Evolutionary conservation across 2,113 vertebrate genomes (phyloP).

Genomic region (Piprites chloris): DNA sequence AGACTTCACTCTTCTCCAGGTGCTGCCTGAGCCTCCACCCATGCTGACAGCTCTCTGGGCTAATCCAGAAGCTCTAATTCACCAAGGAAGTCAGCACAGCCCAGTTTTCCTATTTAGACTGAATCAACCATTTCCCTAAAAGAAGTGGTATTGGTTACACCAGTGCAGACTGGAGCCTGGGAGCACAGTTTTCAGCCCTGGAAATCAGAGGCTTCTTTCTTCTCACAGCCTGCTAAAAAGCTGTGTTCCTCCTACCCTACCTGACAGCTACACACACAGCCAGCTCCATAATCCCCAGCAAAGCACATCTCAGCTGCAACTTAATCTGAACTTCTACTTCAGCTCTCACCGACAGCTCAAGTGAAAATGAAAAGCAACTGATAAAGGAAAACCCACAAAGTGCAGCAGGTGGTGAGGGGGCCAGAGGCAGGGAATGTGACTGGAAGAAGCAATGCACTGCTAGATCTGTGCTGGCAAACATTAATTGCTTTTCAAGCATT

Average conservation of each 20-base stretch:
- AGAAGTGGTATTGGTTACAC: neutral
- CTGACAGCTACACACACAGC: neutral
- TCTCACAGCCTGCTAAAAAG: neutral
- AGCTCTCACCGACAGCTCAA: neutral
- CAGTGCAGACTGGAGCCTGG: neutral
- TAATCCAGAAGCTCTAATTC: neutral
- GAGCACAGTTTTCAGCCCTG: neutral
- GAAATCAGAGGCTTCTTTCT: neutral
- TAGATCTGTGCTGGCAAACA: neutral
- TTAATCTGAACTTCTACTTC: constrained; percentile 30
- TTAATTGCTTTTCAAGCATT: constrained; percentile 42
- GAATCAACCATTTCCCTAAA: neutral
- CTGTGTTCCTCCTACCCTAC: neutral
- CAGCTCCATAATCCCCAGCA: neutral
- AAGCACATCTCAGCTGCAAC: constrained; percentile 8
- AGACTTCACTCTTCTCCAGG: neutral
- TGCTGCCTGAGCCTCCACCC: neutral
- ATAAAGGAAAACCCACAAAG: constrained; percentile 19
- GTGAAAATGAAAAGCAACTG: constrained; percentile 15
- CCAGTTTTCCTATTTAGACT: neutral
- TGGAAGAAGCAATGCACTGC: neutral
- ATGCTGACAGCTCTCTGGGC: neutral
- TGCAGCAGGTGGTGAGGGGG: neutral
- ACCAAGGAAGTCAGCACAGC: neutral
- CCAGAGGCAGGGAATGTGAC: neutral